Conservation (phyloP, 2,888 invertebrate species). For the Hololepta plana region DNA sequence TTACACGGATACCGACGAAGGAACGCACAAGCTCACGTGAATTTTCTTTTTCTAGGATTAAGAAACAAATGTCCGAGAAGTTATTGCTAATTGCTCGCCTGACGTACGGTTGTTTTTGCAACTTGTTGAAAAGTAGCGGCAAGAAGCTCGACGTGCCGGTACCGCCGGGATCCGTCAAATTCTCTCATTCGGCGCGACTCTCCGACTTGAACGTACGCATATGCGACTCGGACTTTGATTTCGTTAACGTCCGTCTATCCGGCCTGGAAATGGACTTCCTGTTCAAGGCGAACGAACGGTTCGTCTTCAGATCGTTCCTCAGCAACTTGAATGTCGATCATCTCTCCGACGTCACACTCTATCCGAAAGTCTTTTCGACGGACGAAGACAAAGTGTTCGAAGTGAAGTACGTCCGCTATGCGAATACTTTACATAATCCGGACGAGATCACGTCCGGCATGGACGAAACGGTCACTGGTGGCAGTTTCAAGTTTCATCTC, state of each 20-base stretch:
- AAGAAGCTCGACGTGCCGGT: slow-evolving; percentile 42
- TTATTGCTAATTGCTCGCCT: no score
- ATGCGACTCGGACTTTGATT: slow-evolving; percentile 51
- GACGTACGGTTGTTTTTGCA: no score
- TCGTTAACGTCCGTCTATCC: slow-evolving; percentile 44
- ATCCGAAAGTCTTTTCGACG: slow-evolving; percentile 54
- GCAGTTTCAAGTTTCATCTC: slow-evolving; percentile 47
- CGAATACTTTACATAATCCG: slow-evolving; percentile 29
- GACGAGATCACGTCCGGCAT: slow-evolving; percentile 31
- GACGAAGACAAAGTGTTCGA: slow-evolving; percentile 69
- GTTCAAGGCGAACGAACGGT: slow-evolving; percentile 58
- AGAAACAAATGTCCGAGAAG: slow-evolving; percentile 18
- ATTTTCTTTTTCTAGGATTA: slow-evolving; percentile 12
- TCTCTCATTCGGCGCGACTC: slow-evolving; percentile 46
- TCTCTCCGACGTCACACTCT: slow-evolving; percentile 52
- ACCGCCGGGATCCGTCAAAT: slow-evolving; percentile 57
- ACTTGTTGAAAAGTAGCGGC: slow-evolving; percentile 3
- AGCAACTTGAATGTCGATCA: slow-evolving; percentile 52
- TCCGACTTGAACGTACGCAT: slow-evolving; percentile 44
- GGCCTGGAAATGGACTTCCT: slow-evolving; percentile 59
- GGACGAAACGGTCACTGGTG: slow-evolving; percentile 38
- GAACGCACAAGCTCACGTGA: background rate
- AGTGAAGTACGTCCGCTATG: slow-evolving; percentile 56
- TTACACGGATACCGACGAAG: slow-evolving; percentile 16
- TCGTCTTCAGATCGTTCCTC: slow-evolving; percentile 51